Base-by-base conservation (phyloP, 2,888 invertebrate species). In the Halictus quadricinctus region DNA sequence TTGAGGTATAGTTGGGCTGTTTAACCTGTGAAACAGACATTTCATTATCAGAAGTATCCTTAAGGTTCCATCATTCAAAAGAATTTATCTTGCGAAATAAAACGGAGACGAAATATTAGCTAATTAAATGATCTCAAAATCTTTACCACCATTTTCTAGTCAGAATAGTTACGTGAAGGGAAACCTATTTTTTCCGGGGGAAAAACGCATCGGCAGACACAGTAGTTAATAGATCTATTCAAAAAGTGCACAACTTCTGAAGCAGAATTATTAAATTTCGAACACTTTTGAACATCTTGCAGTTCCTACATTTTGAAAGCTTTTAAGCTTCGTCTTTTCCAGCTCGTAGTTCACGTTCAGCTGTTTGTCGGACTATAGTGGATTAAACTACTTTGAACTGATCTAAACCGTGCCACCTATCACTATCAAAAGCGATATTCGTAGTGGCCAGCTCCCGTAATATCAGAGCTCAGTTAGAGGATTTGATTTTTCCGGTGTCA, bases 1-100 rank as follows among this genome's bases (percentile, higher is more conserved):
- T 91, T 90, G 87, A 86, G 87, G 90, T 90, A 87, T 89, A 87
- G 83, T 83, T 88, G 76, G 81, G 83, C 85, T 88, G 88, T 88
- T 93, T 92, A 93, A 92, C 93, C 93, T 93, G 86, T 48, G 64
- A 4, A 48, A 76, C 15, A 25, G 64, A 13, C 75, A 81, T 50
- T 2, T 25, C 4, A 54, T 79, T 77, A 70, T 64, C 18, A 29
- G 8, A 29, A 29, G 8, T 18, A 15, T 29, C 8, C 64, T 8
- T 29, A 8, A 18, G 2, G 18, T 18, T n/a, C 0, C 18, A 25
- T 58, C 4, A 4, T n/a, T 5, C 4, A 58, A 12, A n/a, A 21
- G 0, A n/a, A n/a, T 58, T 58, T 58, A 10, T 58, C n/a, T 58
- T n/a, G 4, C n/a, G 12, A n/a, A 58, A 18, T 50, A 21, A 50